Base-by-base conservation (phyloP, 2,888 invertebrate species). In the Micropterix aruncella region DNA sequence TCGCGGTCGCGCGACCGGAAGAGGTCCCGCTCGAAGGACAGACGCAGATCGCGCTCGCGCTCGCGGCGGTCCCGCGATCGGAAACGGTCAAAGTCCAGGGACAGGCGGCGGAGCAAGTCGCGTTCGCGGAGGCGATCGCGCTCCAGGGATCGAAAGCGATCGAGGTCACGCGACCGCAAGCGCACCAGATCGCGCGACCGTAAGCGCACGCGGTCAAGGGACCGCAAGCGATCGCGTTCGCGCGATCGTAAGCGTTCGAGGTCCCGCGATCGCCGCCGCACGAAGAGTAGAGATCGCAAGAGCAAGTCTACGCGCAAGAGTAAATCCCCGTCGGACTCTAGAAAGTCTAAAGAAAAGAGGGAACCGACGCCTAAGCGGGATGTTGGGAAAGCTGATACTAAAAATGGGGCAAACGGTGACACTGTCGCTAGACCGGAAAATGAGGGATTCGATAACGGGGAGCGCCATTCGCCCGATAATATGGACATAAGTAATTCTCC, bases 401-500 rank as follows among this genome's bases (percentile, higher is more conserved):
- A 71, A 70, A 54, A 70, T 70, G 51, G 70, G 72, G 49, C 65
- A 17, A 17, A 9, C 19, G 15, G 40, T 7, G 15, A 18, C 9
- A 9, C 18, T 3, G 16, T 40, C 40, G 38, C 38, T 16, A 4
- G 17, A 51, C 52, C 46, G 51, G 27, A 27, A 5, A 5, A 27
- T 7, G 27, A 27, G 5, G 5, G 7, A 68, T 66, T 50, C 41
- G 53, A 65, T 42, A 58, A 55, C 37, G 75, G 79, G 47, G 77
- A 79, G 52, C 75, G 76, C 49, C 64, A 69, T 52, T 77, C 77
- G 12, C 70, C 77, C 2, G 82, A 83, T 60, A 83, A 83, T 58
- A 83, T 84, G 84, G 84, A 84, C 60, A 84, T 84, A 61, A 83
- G 83, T 14, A 83, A 83, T 63, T 83, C 83, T 46, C 84, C 84